These are phyloP conservation scores for Vanessa atalanta DNA, from an alignment of 1,140 invertebrate genomes.

Conservation along the genomic window DNA sequence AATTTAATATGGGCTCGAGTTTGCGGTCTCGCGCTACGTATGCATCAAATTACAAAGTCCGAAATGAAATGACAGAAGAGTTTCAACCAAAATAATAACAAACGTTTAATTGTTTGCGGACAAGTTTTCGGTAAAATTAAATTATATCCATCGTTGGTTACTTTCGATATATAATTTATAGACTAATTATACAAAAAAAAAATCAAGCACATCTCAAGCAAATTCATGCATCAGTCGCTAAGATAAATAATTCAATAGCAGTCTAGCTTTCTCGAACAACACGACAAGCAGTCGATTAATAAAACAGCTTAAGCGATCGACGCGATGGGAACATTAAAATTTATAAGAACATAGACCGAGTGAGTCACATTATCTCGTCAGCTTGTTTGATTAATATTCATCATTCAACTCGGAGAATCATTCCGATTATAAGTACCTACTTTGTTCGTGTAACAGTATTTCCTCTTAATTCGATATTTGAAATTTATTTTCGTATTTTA, in stretches of 20 bases:
- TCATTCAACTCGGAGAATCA: conserved; percentile 6
- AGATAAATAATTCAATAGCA: conserved; percentile 38
- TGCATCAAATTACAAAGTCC: neutral
- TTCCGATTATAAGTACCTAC: neutral
- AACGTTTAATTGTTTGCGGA: neutral
- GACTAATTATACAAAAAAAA: conserved; percentile 6
- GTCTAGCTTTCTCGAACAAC: conserved; percentile 32
- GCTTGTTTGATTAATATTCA: conserved; percentile 18
- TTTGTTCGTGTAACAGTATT: too few species aligned
- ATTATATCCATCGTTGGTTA: neutral
- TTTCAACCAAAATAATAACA: neutral
- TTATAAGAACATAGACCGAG: conserved; percentile 20
- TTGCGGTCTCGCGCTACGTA: neutral
- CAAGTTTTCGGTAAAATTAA: neutral
- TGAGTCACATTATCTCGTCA: conserved; percentile 22
- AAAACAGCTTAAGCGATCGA: conserved; percentile 38
- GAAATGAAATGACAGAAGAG: neutral
- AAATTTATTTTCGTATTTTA: too few species aligned
- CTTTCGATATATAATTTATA: conserved; percentile 1
- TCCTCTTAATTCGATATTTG: too few species aligned
- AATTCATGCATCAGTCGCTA: conserved; percentile 14
- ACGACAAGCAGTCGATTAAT: conserved; percentile 24
- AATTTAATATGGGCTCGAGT: conserved; percentile 1
- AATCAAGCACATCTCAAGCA: conserved; percentile 19
- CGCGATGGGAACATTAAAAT: conserved; percentile 27